These are phyloP conservation scores for Oppia nitens DNA, from an alignment of 1,140 invertebrate genomes.

Conservation along the genomic window DNA sequence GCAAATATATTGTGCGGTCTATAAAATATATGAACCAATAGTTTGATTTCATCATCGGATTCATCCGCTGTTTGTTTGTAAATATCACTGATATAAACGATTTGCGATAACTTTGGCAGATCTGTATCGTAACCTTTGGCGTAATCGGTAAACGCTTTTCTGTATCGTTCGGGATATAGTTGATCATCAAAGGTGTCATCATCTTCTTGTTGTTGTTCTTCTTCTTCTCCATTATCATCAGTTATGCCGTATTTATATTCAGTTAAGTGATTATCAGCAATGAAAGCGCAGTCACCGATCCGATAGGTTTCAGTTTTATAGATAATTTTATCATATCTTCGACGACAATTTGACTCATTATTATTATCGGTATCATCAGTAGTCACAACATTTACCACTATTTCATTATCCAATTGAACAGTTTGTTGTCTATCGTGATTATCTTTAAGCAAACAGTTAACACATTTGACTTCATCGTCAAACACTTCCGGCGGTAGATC, in stretches of 20 bases:
- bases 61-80: slow-evolving; percentile 31
- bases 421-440: background rate
- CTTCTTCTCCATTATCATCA: background rate
- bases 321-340: background rate
- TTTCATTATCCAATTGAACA: background rate
- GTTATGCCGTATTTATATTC: slow-evolving; percentile 1
- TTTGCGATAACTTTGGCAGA: slow-evolving; percentile 54
- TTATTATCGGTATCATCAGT: background rate
- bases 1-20: slow-evolving; percentile 33
- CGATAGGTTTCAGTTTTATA: background rate
- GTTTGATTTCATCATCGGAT: slow-evolving; percentile 37
- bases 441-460: background rate
- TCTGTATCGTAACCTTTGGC: slow-evolving; percentile 53
- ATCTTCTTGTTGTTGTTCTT: background rate
- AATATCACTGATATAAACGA: slow-evolving; percentile 44
- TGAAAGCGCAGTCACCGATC: slow-evolving; percentile 1
- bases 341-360: too few species aligned
- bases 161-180: slow-evolving; percentile 56
- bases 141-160: slow-evolving; percentile 42
- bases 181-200: slow-evolving; percentile 38
- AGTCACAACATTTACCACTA: background rate
- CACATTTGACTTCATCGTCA: background rate
- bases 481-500: background rate
- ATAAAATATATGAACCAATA: slow-evolving; percentile 52
- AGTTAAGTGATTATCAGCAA: background rate